Conservation (phyloP, 2,888 invertebrate species). For the Lathronympha strigana region DNA sequence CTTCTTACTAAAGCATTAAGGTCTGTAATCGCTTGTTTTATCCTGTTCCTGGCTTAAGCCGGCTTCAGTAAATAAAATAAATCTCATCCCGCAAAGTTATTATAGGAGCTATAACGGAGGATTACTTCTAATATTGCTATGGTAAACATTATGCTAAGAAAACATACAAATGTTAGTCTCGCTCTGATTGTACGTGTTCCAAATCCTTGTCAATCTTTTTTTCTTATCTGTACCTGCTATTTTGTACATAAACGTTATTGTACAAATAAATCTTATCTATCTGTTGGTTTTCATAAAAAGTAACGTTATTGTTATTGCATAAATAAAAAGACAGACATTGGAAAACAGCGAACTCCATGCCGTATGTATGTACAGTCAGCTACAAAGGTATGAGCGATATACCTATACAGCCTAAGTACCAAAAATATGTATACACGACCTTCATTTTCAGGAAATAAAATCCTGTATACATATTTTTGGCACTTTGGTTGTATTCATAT, state of each 20-base stretch:
- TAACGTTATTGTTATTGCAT: too few species aligned
- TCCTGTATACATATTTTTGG: too few species aligned
- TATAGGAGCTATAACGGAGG: slow-evolving; percentile 21
- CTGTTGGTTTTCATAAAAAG: too few species aligned
- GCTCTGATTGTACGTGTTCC: not conserved
- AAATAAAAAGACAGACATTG: too few species aligned
- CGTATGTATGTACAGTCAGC: too few species aligned
- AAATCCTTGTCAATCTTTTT: slow-evolving; percentile 7
- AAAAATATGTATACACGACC: too few species aligned
- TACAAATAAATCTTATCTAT: too few species aligned
- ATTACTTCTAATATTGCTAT: slow-evolving; percentile 11
- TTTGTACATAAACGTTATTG: not conserved
- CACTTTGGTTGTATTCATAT: too few species aligned
- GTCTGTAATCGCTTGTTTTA: not conserved
- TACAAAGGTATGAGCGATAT: too few species aligned
- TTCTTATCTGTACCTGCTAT: not conserved
- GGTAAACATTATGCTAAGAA: slow-evolving; percentile 2
- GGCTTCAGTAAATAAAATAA: slow-evolving; percentile 21
- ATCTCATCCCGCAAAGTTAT: slow-evolving; percentile 24
- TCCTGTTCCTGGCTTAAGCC: not conserved
- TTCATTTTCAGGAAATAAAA: too few species aligned
- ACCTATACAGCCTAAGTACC: too few species aligned
- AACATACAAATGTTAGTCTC: slow-evolving; percentile 1
- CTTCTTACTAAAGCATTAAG: not conserved
- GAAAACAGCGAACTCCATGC: too few species aligned